Evolutionary conservation across 2,888 invertebrate genomes (phyloP).

Genomic region (Oeneis ivallda): DNA sequence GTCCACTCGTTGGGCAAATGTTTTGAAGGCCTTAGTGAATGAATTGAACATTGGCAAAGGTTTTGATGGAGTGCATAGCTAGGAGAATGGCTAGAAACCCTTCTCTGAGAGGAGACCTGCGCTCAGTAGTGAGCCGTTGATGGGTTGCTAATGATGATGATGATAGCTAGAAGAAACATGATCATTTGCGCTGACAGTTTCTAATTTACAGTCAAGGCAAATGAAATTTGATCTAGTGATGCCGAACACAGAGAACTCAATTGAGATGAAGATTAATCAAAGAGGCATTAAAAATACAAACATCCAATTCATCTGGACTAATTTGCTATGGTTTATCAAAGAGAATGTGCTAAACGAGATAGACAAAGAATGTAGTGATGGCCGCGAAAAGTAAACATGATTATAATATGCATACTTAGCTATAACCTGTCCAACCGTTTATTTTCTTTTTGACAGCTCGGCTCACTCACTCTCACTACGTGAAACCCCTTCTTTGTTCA

Average conservation of each 20-base stretch:
- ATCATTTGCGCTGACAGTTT: conserved; percentile 28
- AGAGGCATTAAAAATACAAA: conserved; percentile 8
- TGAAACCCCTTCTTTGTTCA: no score
- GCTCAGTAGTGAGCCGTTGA: no score
- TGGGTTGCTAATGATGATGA: no score
- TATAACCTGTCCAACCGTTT: no score
- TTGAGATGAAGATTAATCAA: conserved; percentile 24
- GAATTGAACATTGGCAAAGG: neutral
- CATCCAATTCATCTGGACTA: conserved; percentile 4
- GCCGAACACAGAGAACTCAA: conserved; percentile 20
- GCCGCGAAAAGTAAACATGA: no score
- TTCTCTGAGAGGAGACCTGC: no score
- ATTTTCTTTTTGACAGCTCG: no score
- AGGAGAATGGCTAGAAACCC: no score
- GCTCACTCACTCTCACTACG: no score
- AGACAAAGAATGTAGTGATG: no score
- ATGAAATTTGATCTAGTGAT: conserved; percentile 28
- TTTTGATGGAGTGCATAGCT: conserved; percentile 1
- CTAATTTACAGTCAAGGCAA: conserved; percentile 34
- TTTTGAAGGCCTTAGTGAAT: neutral
- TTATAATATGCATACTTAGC: no score
- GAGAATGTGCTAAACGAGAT: neutral
- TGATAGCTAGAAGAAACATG: conserved; percentile 11
- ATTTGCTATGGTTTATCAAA: neutral
- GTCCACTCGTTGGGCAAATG: neutral